Evolutionary conservation across 2,888 invertebrate genomes (phyloP), one percentile per base, ranked within the genome.

Genomic region (Nomada fucata): DNA sequence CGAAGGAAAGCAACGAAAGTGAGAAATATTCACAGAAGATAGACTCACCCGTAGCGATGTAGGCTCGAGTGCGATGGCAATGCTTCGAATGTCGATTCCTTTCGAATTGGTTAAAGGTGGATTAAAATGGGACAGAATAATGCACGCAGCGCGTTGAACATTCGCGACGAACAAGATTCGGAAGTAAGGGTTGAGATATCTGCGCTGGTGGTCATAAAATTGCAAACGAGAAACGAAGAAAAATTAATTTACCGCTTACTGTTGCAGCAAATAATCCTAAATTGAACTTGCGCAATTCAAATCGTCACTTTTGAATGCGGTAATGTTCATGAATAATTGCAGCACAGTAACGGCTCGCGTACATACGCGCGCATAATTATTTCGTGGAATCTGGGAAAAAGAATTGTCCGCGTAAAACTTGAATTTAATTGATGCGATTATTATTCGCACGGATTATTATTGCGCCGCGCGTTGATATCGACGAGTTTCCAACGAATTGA

Each of bases 1-100:
- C 42, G 26, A 50, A n/a, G 47, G 59, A 23, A 26, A 65, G 70
- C 79, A 64, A 68, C 59, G 81, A 79, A 82, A 82, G 81, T 71
- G 81, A 71, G 60, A 74, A 74, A 80, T n/a, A 29, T 55, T 53
- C 65, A 55, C 18, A 15, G 44, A 13, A 55, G 74, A 71, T 68
- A 67, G 57, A 55, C 44, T 29, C 9, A 69, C 59, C 64, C 26
- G 13, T n/a, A 5, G 18, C n/a, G 79, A 79, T 52, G 73, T 13
- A 15, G 10, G 9, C 42, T 47, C 13, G 64, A 53, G 68, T 36
- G 79, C 64, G 64, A 44, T 36, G 23, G 11, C 53, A 65, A 65
- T 23, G 64, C 44, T 64, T 65, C 65, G 69, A 23, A n/a, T 65
- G 77, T 77, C 65, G 29, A 18, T 67, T 20, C 15, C 20, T 20